A percentile compares a stretch with the other conserved stretches of the same genome.
phyloP scores from a whole-genome alignment of 2,888 invertebrate species.

The Capitulum mitella region DNA sequence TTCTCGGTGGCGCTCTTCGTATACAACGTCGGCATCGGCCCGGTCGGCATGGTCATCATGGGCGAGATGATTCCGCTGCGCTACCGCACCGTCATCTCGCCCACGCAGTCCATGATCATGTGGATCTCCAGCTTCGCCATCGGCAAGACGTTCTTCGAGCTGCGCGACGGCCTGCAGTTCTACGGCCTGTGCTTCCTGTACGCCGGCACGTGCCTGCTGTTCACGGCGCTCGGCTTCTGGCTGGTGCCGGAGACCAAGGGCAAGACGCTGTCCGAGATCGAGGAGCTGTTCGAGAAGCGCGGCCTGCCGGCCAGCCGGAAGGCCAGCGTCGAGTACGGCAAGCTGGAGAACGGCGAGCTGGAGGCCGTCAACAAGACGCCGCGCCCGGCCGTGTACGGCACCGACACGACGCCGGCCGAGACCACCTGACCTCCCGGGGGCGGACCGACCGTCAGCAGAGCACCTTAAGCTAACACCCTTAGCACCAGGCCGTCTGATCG shows the following conservation, averaged over 20 bases:
- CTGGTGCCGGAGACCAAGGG: conserved; percentile 20
- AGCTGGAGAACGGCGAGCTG: not conserved
- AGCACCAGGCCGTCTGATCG: no score
- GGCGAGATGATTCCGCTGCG: conserved; percentile 21
- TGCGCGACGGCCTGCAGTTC: conserved; percentile 14
- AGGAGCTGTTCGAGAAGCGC: conserved; percentile 1
- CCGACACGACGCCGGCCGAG: not conserved
- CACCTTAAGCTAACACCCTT: no score
- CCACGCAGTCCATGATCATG: conserved; percentile 18
- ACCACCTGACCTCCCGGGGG: no score
- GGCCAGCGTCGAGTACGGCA: not conserved
- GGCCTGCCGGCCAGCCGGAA: not conserved
- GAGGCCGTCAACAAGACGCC: not conserved
- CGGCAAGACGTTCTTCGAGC: conserved; percentile 25
- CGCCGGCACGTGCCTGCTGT: not conserved
- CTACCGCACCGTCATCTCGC: conserved; percentile 21
- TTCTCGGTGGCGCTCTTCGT: conserved; percentile 25
- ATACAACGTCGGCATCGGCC: conserved; percentile 25
- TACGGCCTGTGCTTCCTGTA: conserved; percentile 14
- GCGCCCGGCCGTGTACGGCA: not conserved
- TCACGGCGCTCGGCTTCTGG: not conserved
- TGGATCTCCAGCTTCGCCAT: conserved; percentile 22
- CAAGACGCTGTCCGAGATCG: conserved; percentile 23
- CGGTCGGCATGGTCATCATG: conserved; percentile 25
- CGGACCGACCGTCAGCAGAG: no score